Conservation (phyloP, 2,797 vertebrate genomes). For the Anomalospiza imberbis region DNA sequence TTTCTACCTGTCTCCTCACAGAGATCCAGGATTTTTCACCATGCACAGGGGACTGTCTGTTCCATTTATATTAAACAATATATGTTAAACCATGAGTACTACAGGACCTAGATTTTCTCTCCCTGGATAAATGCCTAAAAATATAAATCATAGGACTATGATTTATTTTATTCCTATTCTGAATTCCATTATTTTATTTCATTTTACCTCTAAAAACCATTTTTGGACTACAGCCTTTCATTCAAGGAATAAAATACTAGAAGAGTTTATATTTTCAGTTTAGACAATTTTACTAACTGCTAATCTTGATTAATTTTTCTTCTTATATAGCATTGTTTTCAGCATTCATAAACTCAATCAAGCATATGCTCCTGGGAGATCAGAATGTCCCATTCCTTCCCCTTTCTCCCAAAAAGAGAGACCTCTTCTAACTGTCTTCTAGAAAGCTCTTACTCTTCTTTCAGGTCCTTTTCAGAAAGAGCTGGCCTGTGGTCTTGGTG, state of each 20-base stretch:
- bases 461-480: background rate
- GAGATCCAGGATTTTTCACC: background rate
- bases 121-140: background rate
- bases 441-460: background rate
- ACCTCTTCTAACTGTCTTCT: background rate
- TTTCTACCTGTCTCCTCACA: background rate
- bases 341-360: background rate
- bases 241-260: background rate
- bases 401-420: background rate
- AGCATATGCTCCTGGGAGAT: background rate
- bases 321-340: background rate
- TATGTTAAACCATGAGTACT: background rate
- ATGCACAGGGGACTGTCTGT: background rate
- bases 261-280: background rate
- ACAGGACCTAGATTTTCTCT: constrained; percentile 1
- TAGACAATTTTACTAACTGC: background rate
- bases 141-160: background rate
- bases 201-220: background rate
- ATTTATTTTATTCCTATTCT: background rate
- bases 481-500: background rate
- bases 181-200: background rate
- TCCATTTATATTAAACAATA: constrained; percentile 32
- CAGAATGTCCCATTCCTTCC: background rate
- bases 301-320: background rate
- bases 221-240: background rate